These are phyloP conservation scores for Tragelaphus scriptus DNA, from an alignment of 2,113 vertebrate species.

Conservation along the genomic window DNA sequence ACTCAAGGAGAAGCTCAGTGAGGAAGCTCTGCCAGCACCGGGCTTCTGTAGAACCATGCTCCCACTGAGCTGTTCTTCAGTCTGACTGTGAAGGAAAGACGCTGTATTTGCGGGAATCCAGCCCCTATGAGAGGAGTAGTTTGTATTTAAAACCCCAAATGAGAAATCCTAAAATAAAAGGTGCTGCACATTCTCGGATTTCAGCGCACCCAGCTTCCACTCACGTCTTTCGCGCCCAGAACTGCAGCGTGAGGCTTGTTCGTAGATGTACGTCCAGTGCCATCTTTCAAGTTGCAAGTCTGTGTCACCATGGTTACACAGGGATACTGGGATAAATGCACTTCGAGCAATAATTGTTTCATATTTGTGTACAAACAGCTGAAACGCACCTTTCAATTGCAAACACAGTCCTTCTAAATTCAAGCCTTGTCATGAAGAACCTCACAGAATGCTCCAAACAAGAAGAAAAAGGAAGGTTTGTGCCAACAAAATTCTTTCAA, in stretches of 20 bases:
- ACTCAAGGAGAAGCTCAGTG: neutral
- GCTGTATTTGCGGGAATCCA: neutral
- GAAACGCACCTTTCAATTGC: conserved; percentile 64
- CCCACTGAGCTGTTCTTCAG: accelerated
- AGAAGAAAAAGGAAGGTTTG: conserved; percentile 6
- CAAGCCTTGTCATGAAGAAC: conserved; percentile 36
- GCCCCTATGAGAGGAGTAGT: neutral
- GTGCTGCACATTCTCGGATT: neutral
- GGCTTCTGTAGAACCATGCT: accelerated
- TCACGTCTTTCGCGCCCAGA: neutral
- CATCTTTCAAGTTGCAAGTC: conserved; percentile 13
- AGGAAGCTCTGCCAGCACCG: accelerated
- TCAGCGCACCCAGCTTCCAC: accelerated
- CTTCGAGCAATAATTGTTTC: conserved; percentile 62
- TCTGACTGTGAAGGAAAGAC: neutral
- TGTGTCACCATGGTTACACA: conserved; percentile 70
- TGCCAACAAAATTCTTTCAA: conserved; percentile 43
- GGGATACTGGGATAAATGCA: conserved; percentile 49
- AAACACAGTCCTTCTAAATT: conserved; percentile 55
- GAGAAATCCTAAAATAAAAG: neutral
- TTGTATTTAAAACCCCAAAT: neutral
- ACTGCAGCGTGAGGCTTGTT: neutral
- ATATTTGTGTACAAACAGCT: conserved; percentile 71
- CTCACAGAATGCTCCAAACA: conserved; percentile 7
- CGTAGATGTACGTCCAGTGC: neutral